phyloP scores from a whole-genome alignment of 2,797 vertebrate species.

The Potorous gilbertii region DNA sequence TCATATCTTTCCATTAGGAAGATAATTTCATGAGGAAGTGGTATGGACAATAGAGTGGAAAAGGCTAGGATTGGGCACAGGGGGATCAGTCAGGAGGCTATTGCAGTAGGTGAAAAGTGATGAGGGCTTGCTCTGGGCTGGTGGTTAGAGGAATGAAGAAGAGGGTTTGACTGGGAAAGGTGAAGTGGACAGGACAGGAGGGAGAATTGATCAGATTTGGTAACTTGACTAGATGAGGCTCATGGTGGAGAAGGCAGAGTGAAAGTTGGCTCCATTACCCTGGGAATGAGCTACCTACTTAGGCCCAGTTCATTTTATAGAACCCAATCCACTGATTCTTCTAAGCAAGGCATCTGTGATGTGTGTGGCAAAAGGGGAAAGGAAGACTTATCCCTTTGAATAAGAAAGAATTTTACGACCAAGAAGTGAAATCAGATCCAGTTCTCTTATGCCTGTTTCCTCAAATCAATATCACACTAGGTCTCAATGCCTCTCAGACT shows the following conservation, averaged over 20 bases:
- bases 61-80: too few relatives aligned
- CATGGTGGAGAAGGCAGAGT: background rate
- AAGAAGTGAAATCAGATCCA: background rate
- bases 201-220: background rate
- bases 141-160: background rate
- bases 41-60: background rate
- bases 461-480: background rate
- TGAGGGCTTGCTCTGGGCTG: background rate
- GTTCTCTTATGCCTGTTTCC: background rate
- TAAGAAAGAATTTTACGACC: too few relatives aligned
- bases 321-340: background rate
- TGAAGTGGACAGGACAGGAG: background rate
- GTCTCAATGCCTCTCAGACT: background rate
- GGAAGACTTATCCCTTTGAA: too few relatives aligned
- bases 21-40: too few relatives aligned
- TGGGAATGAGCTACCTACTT: background rate
- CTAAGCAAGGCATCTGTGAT: background rate
- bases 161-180: background rate
- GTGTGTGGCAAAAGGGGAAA: too few relatives aligned
- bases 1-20: background rate
- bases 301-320: background rate
- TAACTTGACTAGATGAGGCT: background rate
- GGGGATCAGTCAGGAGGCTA: background rate
- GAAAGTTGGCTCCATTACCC: background rate
- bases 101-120: background rate